Percentiles rank a stretch among this genome's conserved stretches.
phyloP scores from a whole-genome alignment of 2,888 invertebrate genomes.

The Hymenopus coronatus region DNA sequence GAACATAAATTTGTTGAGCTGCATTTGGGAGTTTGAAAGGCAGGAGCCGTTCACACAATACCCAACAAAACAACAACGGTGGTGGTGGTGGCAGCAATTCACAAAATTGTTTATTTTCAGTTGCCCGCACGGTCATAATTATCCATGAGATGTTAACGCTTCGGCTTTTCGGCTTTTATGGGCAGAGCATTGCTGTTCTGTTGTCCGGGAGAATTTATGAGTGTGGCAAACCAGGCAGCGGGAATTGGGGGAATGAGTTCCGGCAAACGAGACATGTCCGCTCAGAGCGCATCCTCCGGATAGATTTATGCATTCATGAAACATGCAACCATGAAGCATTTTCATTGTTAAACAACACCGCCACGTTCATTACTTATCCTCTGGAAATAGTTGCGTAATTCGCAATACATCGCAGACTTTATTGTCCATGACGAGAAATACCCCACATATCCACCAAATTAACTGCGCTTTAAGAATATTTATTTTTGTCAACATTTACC shows the following conservation, averaged over 20 bases:
- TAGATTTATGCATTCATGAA: background rate
- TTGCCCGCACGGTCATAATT: slow-evolving; percentile 9
- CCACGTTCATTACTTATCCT: background rate
- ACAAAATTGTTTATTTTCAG: slow-evolving; percentile 18
- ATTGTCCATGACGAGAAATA: background rate
- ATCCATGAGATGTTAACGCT: slow-evolving; percentile 18
- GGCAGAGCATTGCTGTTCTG: background rate
- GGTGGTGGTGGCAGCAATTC: background rate
- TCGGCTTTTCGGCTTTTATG: slow-evolving; percentile 20
- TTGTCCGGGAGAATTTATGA: slow-evolving; percentile 15
- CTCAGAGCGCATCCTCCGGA: background rate
- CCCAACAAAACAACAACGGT: background rate
- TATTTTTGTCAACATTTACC: background rate
- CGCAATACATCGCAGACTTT: background rate
- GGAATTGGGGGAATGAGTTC: slow-evolving; percentile 17
- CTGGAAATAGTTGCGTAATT: background rate
- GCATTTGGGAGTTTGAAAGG: slow-evolving; percentile 13
- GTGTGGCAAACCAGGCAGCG: background rate
- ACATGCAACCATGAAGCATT: background rate
- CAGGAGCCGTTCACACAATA: background rate
- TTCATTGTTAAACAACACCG: background rate
- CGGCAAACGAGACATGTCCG: background rate
- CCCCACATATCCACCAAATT: background rate
- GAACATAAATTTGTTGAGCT: slow-evolving; percentile 17
- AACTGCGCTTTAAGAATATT: background rate